Evolutionary conservation across 2,888 invertebrate species (phyloP), one percentile per base, ranked within the genome.

Genomic region (Microplitis deprimator): DNA sequence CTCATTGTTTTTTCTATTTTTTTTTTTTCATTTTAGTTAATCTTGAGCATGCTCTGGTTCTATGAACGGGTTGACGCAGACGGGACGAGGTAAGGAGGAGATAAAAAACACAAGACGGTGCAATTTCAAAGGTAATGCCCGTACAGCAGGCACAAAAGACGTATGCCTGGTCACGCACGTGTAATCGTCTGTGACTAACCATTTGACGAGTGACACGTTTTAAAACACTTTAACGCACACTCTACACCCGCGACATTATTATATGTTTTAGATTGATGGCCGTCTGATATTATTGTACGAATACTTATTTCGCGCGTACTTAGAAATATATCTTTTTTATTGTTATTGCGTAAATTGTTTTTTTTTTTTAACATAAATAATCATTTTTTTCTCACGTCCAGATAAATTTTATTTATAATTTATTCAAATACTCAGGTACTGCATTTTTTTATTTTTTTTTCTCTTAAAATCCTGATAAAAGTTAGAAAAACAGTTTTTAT

Each of bases 151-250:
- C 68, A 77, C 71, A 77, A 16, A 70, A 62, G 71, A 73, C 39
- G 41, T 87, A 88, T 88, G 87, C 87, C 78, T 71, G 77, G 79
- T 84, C 88, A 87, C 87, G 88, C 85, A 84, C 84, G 82, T 79
- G 81, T 84, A 86, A 87, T 86, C 85, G 83, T 80, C 79, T 83
- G 81, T 84, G 81, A 80, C 84, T 83, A 86, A 87, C 84, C 82
- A 84, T 81, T 81, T 82, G 82, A 85, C 82, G 81, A 85, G 81
- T 82, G 80, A 76, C 76, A 76, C 76, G 76, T 76, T 76, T 76
- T 71, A 71, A 76, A 77, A 68, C 68, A 77, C 73, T 77, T 68
- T 60, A 76, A 65, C 50, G 39, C 70, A 59, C 8, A 70, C 59
- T 20, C 62, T 5, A 50, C 17, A 70, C 70, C 38, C 29, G 50